These are phyloP conservation scores for Noctua fimbriata DNA, from an alignment of 2,888 invertebrate species.

Conservation along the genomic window DNA sequence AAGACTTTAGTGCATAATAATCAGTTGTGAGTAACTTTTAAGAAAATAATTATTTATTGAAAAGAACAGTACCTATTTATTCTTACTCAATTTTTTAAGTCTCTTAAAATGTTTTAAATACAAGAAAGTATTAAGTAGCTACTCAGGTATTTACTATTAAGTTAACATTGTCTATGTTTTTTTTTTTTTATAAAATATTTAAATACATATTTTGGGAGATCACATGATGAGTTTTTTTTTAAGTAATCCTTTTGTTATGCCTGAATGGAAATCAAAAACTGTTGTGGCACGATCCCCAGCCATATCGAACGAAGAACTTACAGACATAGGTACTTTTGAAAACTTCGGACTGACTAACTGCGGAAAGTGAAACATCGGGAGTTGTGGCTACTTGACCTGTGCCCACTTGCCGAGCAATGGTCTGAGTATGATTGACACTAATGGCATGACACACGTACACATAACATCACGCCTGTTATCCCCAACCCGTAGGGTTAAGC, in stretches of 20 bases:
- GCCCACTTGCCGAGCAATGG: not conserved
- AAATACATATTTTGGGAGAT: conserved; percentile 10
- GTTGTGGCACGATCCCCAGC: not conserved
- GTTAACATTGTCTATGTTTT: not conserved
- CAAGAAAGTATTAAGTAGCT: not conserved
- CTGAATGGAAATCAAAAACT: not conserved
- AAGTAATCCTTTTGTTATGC: not conserved
- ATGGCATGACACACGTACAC: not conserved
- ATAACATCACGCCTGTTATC: not conserved
- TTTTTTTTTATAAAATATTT: no score
- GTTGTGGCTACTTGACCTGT: no score
- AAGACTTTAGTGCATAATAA: not conserved
- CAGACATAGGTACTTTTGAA: no score
- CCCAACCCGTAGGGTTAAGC: not conserved
- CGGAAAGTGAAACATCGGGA: no score
- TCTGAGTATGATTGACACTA: not conserved
- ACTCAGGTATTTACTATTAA: not conserved
- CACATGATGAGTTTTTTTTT: not conserved
- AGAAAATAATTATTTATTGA: not conserved
- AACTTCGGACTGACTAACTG: not conserved
- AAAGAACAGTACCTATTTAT: not conserved
- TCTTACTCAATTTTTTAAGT: not conserved
- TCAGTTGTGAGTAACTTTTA: not conserved
- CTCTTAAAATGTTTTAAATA: not conserved
- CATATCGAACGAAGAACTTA: not conserved